Evolutionary conservation across 1,140 invertebrate genomes (phyloP).

Genomic region (Pogonognathellus flavescens): DNA sequence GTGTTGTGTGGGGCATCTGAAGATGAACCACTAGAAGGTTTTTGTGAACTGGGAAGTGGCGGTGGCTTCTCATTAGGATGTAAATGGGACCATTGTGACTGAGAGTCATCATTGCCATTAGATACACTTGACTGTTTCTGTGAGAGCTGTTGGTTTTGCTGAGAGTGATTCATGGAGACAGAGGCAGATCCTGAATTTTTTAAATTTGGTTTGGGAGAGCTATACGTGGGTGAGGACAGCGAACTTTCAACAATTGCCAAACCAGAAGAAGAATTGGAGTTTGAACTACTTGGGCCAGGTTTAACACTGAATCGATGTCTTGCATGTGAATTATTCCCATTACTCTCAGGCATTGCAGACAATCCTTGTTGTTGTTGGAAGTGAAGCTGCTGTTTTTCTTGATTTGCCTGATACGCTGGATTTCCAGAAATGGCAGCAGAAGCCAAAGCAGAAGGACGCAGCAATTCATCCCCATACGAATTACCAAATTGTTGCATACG

Average conservation of each 20-base stretch:
- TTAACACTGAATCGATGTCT: conserved; percentile 64
- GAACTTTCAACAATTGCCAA: conserved; percentile 51
- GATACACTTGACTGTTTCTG: conserved; percentile 42
- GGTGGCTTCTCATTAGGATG: conserved; percentile 53
- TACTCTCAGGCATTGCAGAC: conserved; percentile 9
- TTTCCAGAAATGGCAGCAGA: not conserved
- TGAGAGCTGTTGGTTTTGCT: conserved; percentile 47
- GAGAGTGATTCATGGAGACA: conserved; percentile 54
- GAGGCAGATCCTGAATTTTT: conserved; percentile 39
- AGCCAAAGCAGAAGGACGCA: conserved; percentile 18
- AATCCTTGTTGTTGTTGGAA: conserved; percentile 13
- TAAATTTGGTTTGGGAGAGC: not conserved
- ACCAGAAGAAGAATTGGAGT: conserved; percentile 56
- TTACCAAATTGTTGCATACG: conserved; percentile 49
- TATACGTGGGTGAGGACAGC: conserved; percentile 55
- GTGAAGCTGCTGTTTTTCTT: conserved; percentile 50
- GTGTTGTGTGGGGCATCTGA: conserved; percentile 34
- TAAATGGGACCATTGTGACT: conserved; percentile 35
- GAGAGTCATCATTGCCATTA: conserved; percentile 12
- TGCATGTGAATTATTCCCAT: conserved; percentile 40
- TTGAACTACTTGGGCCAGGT: conserved; percentile 50
- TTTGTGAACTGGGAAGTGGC: conserved; percentile 60
- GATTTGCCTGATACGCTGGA: not conserved
- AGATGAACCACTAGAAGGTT: conserved; percentile 48
- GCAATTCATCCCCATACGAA: conserved; percentile 1